Base-by-base conservation (phyloP, 1,140 invertebrate species). In the Stegodyphus mimosarum region DNA sequence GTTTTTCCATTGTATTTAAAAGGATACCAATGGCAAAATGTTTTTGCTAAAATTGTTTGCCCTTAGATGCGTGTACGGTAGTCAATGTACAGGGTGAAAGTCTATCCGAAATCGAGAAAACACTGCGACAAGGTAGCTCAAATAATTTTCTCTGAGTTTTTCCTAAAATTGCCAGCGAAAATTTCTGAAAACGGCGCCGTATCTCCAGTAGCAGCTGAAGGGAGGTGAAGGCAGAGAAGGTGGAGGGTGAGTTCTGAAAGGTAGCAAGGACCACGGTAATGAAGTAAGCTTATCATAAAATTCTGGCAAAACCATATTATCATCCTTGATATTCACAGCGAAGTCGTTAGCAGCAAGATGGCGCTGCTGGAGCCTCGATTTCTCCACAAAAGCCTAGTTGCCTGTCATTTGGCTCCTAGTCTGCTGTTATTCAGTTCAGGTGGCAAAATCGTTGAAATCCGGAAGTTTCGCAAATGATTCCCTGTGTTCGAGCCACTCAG, bases 381-480 rank as follows among this genome's bases (percentile, higher is more conserved):
- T 50, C 11, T 66, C n/a, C 60, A 77, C 55, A 77, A 77, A 74
- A 66, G 74, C 50, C 52, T 3, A 50, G 33, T 11, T 13, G 70
- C 69, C 69, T 33, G 33, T 51, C 69, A 73, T 13, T 73, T 69
- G 6, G 33, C 55, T 9, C 55, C 15, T 9, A 60, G 55, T 9
- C 55, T 60, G 55, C 55, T 33, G 33, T 33, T 10, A 60, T 60
- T 60, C 55, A 60, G 18, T 49, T 11, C 71, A 52, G 71, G 48
- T 55, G 53, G 51, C 17, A 17, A 55, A 13, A 17, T 73, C 71
- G 53, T 79, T 17, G 52, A 33, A 80, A 70, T 55, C 77, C 77
- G 77, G 77, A 80, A 80, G 77, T 80, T 70, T 60, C 52, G 13
- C 66, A 80, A 80, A 80, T 70, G 77, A 80, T 63, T 80, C 67